Base-by-base conservation (phyloP, 1,140 invertebrate species). In the Drosophila littoralis region DNA sequence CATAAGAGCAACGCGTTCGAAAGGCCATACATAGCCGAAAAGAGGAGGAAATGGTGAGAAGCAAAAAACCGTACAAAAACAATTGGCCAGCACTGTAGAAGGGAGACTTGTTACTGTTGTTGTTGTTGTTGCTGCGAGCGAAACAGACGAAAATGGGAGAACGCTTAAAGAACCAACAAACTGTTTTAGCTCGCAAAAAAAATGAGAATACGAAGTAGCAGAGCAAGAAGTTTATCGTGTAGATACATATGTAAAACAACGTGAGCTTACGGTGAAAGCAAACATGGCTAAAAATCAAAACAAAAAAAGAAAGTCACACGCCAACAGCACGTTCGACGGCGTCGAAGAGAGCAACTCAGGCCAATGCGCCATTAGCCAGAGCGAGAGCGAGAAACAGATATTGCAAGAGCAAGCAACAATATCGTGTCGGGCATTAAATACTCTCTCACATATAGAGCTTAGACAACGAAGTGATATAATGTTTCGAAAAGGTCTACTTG, bases 261-360 rank as follows among this genome's bases (percentile, higher is more conserved):
- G 9, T 28, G 10, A 48, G 6, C 10, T 0, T 35, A 59, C 13
- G 42, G 57, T 59, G 57, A 59, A 59, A 59, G 57, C 48, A 55
- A 65, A 40, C 51, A 58, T 7, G 57, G 42, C 42, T 28, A 46
- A 36, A 57, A 48, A 55, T 9, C 36, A 65, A 43, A 65, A 55
- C 52, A 55, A 7, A 35, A 57, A 57, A 40, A 58, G 54, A 65
- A 65, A 65, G 63, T 57, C 40, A 54, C 15, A 38, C 7, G 17
- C 33, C 13, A 40, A 42, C 36, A 42, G 17, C 59, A n/a, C 45
- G 45, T 50, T 36, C 15, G 15, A 13, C 40, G 40, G 40, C n/a
- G 10, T 6, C 33, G 51, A 36, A 15, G n/a, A 52, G 51, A 52
- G 51, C 33, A 15, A 36, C n/a, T 33, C 28, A 32, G 22, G 9